Evolutionary conservation across 2,797 vertebrate genomes (phyloP), one percentile per base, ranked within the genome.

Genomic region (Cossypha heuglini): DNA sequence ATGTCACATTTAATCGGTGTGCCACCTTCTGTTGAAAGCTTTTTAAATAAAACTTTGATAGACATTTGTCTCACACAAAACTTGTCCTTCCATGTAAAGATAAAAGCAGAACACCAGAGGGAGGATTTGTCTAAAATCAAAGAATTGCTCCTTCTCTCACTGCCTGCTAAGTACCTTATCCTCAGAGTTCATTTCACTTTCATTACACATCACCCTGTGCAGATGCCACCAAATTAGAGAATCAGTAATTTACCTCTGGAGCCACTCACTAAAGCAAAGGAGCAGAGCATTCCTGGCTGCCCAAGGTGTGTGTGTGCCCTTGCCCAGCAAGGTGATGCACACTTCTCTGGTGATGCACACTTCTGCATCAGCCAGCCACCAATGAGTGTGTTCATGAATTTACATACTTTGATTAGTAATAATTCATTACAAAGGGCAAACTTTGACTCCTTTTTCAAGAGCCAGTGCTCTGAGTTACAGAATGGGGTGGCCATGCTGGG

Each of bases 71-170:
- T 88, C 57, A 64, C 45, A 52, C 59, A 77, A 74, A 82, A 73
- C 33, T 45, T 83, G 63, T 8, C 61, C 68, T 77, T 82, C 86
- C 57, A 35, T 31, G 61, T 24, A 45, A 88, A 92, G 90, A 94
- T 90, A 93, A 94, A 93, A 90, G 79, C 64, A 77, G 88, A 74
- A 33, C 64, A 59, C 31, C n/a, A n/a, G 77, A 85, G 17, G 68
- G 26, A 90, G 52, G 45, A 80, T 91, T 95, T 86, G 40, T 77
- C 68, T 74, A 48, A 91, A 90, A 93, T 74, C 72, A 94, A 67
- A 94, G 78, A 62, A 68, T 52, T 48, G 11, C 22, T 79, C 40
- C 11, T 59, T 35, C 33, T 73, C 43, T 58, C 16, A 18, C 52
- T 58, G 22, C 33, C 68, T 68, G 42, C 46, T 52, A 58, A 71